Evolutionary conservation across 2,797 vertebrate species (phyloP).

Genomic region (Gymnothorax reevesii): DNA sequence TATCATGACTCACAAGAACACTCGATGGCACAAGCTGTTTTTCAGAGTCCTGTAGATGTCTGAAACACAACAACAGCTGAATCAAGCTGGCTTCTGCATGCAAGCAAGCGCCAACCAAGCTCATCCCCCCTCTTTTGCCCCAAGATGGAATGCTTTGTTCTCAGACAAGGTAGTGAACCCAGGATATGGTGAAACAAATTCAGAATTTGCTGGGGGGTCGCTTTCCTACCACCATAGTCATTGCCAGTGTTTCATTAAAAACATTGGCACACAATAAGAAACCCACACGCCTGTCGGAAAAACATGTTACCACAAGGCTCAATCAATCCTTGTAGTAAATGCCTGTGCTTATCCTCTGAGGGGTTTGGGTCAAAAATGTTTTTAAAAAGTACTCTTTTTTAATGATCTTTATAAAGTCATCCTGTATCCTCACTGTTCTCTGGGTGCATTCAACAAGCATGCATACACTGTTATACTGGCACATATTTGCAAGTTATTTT

Average conservation of each 20-base stretch:
- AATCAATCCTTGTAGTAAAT: background rate
- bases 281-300: background rate
- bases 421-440: background rate
- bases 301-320: background rate
- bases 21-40: no score
- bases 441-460: background rate
- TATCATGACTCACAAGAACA: no score
- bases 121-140: background rate
- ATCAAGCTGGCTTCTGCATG: background rate
- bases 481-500: no score
- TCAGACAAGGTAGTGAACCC: background rate
- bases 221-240: background rate
- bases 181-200: background rate
- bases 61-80: no score
- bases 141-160: background rate
- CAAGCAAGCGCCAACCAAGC: background rate
- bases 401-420: background rate
- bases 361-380: no score
- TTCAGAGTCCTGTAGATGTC: background rate
- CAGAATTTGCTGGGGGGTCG: background rate
- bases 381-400: background rate
- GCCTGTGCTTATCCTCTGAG: background rate
- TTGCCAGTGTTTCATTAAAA: background rate
- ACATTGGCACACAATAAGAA: background rate
- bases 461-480: no score